phyloP scores from a whole-genome alignment of 1,140 invertebrate species.

The Mamestra configurata region DNA sequence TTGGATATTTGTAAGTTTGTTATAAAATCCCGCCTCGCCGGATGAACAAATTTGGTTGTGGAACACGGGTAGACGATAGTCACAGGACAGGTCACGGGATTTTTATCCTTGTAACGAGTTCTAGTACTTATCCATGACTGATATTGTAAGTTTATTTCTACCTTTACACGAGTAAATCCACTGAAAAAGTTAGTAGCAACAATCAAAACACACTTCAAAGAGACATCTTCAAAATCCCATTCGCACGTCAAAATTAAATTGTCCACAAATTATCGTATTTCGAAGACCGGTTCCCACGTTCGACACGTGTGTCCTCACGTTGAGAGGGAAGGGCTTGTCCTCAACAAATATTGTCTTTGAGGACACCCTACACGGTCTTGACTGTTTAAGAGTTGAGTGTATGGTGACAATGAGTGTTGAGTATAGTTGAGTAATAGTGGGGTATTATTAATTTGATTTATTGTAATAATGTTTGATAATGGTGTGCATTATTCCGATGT shows the following conservation, averaged over 20 bases:
- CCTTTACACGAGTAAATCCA: no score
- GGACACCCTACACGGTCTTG: constrained; percentile 74
- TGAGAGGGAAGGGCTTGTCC: constrained; percentile 75
- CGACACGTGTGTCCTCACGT: constrained; percentile 75
- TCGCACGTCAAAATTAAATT: constrained; percentile 65
- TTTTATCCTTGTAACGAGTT: no score
- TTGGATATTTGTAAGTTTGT: no score
- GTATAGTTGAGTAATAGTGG: constrained; percentile 33
- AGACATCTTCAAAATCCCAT: constrained; percentile 52
- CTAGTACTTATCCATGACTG: no score
- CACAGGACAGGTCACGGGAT: no score
- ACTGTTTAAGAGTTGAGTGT: constrained; percentile 72
- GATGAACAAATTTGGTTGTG: no score
- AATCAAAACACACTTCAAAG: neutral
- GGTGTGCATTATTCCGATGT: neutral
- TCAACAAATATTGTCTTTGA: constrained; percentile 85
- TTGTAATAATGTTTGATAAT: constrained; percentile 25
- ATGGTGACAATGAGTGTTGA: constrained; percentile 48
- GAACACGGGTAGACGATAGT: no score
- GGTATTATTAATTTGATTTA: constrained; percentile 44
- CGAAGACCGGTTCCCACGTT: constrained; percentile 76
- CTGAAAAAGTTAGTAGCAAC: neutral
- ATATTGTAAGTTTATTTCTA: no score
- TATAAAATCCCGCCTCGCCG: no score
- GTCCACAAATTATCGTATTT: constrained; percentile 77